These are phyloP conservation scores for Ceyx melanurus DNA, from an alignment of 2,113 vertebrate genomes.

Conservation along the genomic window DNA sequence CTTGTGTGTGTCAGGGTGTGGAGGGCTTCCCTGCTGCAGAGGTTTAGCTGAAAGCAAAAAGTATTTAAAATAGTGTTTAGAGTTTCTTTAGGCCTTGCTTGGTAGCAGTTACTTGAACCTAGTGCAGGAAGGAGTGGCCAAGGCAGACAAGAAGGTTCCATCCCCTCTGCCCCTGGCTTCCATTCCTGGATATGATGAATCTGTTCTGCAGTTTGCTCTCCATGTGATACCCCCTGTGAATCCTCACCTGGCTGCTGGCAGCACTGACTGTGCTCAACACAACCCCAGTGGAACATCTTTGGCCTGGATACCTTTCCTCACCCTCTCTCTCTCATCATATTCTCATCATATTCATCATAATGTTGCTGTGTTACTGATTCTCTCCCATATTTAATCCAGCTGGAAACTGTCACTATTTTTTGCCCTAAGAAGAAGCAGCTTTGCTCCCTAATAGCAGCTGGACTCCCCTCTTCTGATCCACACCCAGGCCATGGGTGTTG, in stretches of 20 bases:
- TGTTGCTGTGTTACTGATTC: background rate
- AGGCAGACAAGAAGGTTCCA: background rate
- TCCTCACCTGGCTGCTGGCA: background rate
- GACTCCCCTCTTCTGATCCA: background rate
- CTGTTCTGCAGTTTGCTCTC: background rate
- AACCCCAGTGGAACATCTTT: background rate
- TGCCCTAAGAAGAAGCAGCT: background rate
- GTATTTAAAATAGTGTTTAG: no score
- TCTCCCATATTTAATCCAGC: background rate
- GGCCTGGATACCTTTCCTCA: background rate
- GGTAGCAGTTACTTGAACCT: background rate
- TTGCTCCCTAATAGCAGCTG: background rate
- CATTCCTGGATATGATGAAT: background rate
- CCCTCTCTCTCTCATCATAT: background rate
- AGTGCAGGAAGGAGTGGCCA: background rate
- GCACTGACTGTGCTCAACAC: background rate
- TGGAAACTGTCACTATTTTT: background rate
- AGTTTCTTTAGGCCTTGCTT: background rate
- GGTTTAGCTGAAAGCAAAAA: background rate
- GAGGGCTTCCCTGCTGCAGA: background rate
- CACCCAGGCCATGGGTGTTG: accelerated
- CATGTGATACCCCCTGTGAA: background rate
- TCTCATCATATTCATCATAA: background rate
- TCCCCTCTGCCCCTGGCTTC: background rate
- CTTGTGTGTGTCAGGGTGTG: background rate